These are phyloP conservation scores for Pterobdella sp. DNA, from an alignment of 2,888 invertebrate species.

Conservation along the genomic window DNA sequence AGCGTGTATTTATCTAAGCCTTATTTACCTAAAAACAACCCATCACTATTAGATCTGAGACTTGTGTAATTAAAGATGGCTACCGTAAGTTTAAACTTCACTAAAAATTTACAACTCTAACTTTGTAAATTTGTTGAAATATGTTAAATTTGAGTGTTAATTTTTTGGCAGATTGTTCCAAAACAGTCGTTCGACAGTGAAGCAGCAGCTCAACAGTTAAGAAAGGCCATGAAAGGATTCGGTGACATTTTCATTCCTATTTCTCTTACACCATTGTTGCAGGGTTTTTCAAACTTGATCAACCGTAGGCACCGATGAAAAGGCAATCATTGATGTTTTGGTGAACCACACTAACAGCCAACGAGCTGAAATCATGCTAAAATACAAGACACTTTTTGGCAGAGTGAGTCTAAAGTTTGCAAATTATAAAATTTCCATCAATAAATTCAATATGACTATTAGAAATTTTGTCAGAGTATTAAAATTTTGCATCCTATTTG, in stretches of 20 bases:
- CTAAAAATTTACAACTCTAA: neutral
- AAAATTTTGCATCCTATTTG: too few relatives aligned
- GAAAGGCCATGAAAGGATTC: conserved; percentile 49
- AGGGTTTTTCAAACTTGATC: neutral
- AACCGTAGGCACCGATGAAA: conserved; percentile 67
- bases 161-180: conserved; percentile 20
- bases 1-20: too few relatives aligned
- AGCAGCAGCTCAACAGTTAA: conserved; percentile 45
- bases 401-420: conserved; percentile 61
- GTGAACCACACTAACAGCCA: conserved; percentile 73
- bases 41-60: too few relatives aligned
- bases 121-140: neutral
- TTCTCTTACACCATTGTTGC: neutral
- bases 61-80: conserved; percentile 3
- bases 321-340: conserved; percentile 74
- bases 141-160: neutral
- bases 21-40: too few relatives aligned
- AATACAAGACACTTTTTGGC: conserved; percentile 79
- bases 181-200: conserved; percentile 46
- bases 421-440: neutral
- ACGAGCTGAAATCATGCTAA: conserved; percentile 69
- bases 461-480: neutral
- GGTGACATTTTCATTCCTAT: conserved; percentile 35
- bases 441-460: neutral
- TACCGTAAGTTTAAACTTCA: neutral